These are phyloP conservation scores for Leptinotarsa lineolata DNA, from an alignment of 1,140 invertebrate genomes.

Conservation along the genomic window DNA sequence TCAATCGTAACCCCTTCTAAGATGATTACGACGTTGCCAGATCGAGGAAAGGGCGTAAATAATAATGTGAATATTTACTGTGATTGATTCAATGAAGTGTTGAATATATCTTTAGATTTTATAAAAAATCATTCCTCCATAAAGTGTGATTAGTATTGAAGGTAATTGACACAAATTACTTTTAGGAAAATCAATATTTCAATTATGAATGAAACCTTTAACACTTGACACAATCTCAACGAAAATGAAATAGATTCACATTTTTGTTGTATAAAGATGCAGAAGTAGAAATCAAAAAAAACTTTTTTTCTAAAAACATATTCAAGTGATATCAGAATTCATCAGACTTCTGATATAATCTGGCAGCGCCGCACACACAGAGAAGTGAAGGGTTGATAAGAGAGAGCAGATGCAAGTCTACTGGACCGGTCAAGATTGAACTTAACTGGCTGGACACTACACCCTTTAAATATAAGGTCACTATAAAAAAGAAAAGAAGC, in stretches of 20 bases:
- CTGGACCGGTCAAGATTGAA: conserved; percentile 34
- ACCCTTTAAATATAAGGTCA: neutral
- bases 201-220: too few relatives aligned
- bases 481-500: conserved; percentile 1
- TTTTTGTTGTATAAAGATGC: too few relatives aligned
- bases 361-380: neutral
- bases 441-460: conserved; percentile 4
- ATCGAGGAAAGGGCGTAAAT: neutral
- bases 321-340: too few relatives aligned
- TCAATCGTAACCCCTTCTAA: neutral
- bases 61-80: neutral
- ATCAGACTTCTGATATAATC: neutral
- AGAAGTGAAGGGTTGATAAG: conserved; percentile 28
- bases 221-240: too few relatives aligned
- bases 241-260: too few relatives aligned
- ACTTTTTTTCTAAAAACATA: too few relatives aligned
- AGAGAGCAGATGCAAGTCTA: conserved; percentile 25
- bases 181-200: too few relatives aligned
- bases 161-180: too few relatives aligned
- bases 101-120: neutral
- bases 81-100: neutral
- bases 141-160: too few relatives aligned
- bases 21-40: conserved; percentile 4
- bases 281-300: too few relatives aligned
- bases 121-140: too few relatives aligned